Evolutionary conservation across 2,797 vertebrate genomes (phyloP), one percentile per base, ranked within the genome.

Genomic region (Acanthornis magna): DNA sequence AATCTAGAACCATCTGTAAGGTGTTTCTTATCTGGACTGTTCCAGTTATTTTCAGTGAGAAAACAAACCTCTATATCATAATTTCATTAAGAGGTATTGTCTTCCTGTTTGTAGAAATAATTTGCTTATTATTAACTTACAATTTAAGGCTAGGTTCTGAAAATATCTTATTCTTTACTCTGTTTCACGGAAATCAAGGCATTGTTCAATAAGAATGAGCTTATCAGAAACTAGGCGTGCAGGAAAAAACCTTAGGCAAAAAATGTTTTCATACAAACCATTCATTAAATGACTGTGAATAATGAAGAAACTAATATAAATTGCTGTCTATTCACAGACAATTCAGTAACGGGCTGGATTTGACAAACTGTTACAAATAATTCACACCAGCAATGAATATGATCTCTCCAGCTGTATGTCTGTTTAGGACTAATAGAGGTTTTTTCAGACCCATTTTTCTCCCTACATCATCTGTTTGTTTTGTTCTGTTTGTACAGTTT

Each of bases 401-500:
- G 80, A 47, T 77, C 25, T 91, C 60, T 85, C 60, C 77, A 96
- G 51, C 57, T 89, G 72, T 63, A 91, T 42, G 50, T 58, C 54
- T 72, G n/a, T 77, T 85, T 84, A 48, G 36, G 55, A 91, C 63
- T 80, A 91, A 85, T 38, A 61, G 72, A 47, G 27, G 45, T 68
- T 71, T 93, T 91, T 94, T 72, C 67, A 86, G 76, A 84, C n/a
- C 40, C 45, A 61, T 93, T 95, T 95, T 95, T 89, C 16, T 54
- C 43, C 53, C 83, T 96, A 66, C 62, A 93, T 96, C 85, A 91
- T 93, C 76, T 75, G 2, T 92, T 97, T 93, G n/a, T 91, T 97
- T 97, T 96, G 57, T 92, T 97, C 75, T 96, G 48, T 97, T 97
- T 96, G 83, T 91, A 91, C 63, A 96, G 81, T 93, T 91, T 78